phyloP scores from a whole-genome alignment of 2,113 vertebrate species.

The Progne subis region DNA sequence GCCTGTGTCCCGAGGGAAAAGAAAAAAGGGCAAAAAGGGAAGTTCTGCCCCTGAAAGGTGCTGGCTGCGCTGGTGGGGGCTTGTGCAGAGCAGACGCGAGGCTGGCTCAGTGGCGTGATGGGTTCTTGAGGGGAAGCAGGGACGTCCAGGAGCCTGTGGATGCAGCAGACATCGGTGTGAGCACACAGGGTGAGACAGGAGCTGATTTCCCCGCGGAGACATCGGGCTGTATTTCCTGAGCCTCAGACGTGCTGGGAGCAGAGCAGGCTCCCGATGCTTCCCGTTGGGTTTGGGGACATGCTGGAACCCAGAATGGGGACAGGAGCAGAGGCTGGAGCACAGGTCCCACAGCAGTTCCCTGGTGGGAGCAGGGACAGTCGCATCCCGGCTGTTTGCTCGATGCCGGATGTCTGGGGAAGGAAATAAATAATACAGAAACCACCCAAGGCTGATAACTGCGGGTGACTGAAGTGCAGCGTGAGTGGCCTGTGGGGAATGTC shows the following conservation, averaged over 20 bases:
- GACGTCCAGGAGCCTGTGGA: neutral
- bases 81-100: neutral
- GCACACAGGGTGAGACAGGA: neutral
- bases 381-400: neutral
- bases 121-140: neutral
- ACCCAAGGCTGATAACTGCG: neutral
- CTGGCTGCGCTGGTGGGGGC: neutral
- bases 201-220: neutral
- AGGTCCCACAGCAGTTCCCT: accelerated
- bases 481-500: neutral
- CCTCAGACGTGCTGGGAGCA: neutral
- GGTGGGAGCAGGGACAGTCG: accelerated
- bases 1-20: accelerated
- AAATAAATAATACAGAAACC: slow-evolving; percentile 3
- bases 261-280: neutral
- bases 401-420: neutral
- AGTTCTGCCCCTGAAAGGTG: neutral
- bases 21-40: accelerated
- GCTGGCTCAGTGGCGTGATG: neutral
- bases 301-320: accelerated
- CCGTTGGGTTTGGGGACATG: accelerated
- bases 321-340: neutral
- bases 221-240: accelerated
- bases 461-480: neutral
- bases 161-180: neutral